These are phyloP conservation scores for Melanotaenia trifasciata DNA, from an alignment of 2,797 vertebrate genomes.

Conservation along the genomic window DNA sequence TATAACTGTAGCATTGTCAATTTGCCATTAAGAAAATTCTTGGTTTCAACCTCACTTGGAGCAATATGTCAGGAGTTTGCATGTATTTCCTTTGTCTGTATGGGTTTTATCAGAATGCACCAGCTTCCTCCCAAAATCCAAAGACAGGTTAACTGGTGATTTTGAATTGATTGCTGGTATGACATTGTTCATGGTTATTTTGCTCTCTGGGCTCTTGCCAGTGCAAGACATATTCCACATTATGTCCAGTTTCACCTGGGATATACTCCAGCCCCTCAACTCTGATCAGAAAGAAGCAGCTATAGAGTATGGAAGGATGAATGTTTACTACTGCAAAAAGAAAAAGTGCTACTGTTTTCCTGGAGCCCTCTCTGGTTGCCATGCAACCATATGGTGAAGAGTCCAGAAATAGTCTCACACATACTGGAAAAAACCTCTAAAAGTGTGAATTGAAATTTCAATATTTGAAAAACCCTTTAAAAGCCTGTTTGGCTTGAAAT, in stretches of 20 bases:
- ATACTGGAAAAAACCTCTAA: conserved; percentile 2
- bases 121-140: not conserved
- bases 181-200: not conserved
- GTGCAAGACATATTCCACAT: too few relatives aligned
- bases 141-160: not conserved
- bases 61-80: not conserved
- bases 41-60: not conserved
- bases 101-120: not conserved
- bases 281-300: not conserved
- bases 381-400: conserved; percentile 8
- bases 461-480: not conserved
- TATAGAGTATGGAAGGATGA: not conserved
- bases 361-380: conserved; percentile 6
- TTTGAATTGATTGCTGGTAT: not conserved
- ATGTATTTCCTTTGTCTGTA: not conserved
- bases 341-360: conserved; percentile 1
- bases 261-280: not conserved
- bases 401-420: conserved; percentile 4
- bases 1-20: not conserved
- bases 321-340: not conserved
- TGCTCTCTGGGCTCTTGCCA: not conserved
- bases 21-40: not conserved
- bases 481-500: not conserved
- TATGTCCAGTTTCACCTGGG: not conserved
- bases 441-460: conserved; percentile 7